phyloP scores from a whole-genome alignment of 2,113 vertebrate genomes.

The Equus quagga region DNA sequence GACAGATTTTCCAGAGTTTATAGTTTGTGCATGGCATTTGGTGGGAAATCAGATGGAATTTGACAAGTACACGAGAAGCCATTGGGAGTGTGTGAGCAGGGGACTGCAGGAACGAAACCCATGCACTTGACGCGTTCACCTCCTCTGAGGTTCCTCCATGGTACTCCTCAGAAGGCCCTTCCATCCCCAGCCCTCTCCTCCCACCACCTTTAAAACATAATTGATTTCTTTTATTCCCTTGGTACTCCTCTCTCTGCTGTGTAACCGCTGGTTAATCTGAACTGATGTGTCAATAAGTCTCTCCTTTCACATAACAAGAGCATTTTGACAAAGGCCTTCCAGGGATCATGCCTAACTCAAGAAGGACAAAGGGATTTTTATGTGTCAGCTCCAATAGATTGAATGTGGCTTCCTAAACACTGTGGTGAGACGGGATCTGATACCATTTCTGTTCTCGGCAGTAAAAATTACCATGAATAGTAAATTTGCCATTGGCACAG shows the following conservation, averaged over 20 bases:
- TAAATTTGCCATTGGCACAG: neutral
- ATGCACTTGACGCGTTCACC: neutral
- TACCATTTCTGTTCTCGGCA: neutral
- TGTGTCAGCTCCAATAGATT: neutral
- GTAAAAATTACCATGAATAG: neutral
- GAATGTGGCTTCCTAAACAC: neutral
- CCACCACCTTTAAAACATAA: neutral
- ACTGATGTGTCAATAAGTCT: neutral
- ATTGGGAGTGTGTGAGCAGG: neutral
- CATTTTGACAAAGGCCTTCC: conserved; percentile 40
- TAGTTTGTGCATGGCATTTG: neutral
- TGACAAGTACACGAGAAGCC: neutral
- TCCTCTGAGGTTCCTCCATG: neutral
- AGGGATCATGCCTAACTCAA: neutral
- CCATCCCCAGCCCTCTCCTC: neutral
- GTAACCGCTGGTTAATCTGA: neutral
- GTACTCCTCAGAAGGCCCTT: neutral
- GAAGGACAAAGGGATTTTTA: neutral
- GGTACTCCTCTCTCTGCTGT: neutral
- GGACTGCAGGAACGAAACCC: neutral
- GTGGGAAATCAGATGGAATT: neutral
- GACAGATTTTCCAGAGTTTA: neutral
- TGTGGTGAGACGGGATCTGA: neutral
- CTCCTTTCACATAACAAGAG: conserved; percentile 8
- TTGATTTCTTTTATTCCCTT: conserved; percentile 23